Conservation (phyloP, 2,888 invertebrate species). For the Thyatira batis region DNA sequence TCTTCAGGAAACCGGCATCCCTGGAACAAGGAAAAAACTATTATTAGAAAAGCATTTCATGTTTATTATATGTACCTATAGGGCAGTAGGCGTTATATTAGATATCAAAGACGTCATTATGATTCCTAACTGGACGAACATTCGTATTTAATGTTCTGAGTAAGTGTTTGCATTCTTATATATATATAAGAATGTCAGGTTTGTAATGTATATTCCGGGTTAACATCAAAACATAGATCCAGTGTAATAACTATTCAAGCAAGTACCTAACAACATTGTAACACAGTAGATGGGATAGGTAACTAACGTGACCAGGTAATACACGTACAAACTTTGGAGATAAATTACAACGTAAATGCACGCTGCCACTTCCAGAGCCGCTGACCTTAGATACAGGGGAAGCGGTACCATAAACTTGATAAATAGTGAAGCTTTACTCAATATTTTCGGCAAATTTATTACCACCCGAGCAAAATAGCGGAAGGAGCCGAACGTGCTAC, state of each 20-base stretch:
- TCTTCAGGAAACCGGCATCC: conserved; percentile 95
- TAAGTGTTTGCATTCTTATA: neutral
- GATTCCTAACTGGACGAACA: no score
- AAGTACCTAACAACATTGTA: neutral
- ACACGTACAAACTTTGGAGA: conserved; percentile 24
- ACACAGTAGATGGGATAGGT: neutral
- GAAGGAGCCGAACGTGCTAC: conserved; percentile 50
- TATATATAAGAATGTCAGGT: neutral
- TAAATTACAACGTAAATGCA: conserved; percentile 45
- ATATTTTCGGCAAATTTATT: conserved; percentile 64
- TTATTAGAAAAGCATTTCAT: conserved; percentile 7
- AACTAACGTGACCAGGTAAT: conserved; percentile 1
- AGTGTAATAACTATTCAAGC: no score
- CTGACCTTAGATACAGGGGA: conserved; percentile 55
- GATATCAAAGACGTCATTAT: no score
- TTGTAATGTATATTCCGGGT: neutral
- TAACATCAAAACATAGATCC: no score
- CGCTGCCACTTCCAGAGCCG: conserved; percentile 39
- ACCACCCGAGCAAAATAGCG: conserved; percentile 47
- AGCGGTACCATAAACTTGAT: conserved; percentile 61
- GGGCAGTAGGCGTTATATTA: no score
- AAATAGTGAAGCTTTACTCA: conserved; percentile 63
- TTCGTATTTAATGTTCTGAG: no score
- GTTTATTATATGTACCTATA: no score
- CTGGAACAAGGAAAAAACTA: conserved; percentile 81